Evolutionary conservation across 2,113 vertebrate genomes (phyloP).

Genomic region (Hippocampus mohnikei): DNA sequence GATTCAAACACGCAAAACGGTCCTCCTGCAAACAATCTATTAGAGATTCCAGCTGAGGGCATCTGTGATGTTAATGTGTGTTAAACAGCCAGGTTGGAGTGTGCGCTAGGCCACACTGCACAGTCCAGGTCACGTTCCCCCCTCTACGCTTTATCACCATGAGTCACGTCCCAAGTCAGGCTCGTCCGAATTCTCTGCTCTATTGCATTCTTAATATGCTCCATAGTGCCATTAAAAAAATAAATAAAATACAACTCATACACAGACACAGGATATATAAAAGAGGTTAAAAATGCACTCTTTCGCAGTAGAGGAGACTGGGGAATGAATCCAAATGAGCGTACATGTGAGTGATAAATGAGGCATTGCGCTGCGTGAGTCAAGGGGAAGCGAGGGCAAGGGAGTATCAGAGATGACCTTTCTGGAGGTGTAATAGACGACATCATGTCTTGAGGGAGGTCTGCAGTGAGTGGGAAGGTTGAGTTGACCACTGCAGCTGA

Average conservation of each 20-base stretch:
- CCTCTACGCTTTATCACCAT: slow-evolving; percentile 16
- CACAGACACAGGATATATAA: not conserved
- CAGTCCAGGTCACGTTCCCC: slow-evolving; percentile 41
- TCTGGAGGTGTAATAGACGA: slow-evolving; percentile 16
- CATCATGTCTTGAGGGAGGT: slow-evolving; percentile 12
- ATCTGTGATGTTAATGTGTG: slow-evolving; percentile 56
- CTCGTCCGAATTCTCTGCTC: slow-evolving; percentile 38
- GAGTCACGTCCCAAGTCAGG: slow-evolving; percentile 43
- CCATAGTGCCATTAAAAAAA: too few relatives aligned
- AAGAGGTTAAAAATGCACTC: not conserved
- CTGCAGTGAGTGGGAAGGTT: not conserved
- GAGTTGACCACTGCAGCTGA: not conserved
- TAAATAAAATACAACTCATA: slow-evolving; percentile 7
- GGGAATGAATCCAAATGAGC: not conserved
- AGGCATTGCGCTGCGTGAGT: slow-evolving; percentile 8
- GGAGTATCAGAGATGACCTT: slow-evolving; percentile 20
- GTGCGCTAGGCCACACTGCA: not conserved
- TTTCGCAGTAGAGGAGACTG: not conserved
- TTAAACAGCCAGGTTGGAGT: slow-evolving; percentile 65
- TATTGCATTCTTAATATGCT: slow-evolving; percentile 38
- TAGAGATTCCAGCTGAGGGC: slow-evolving; percentile 55
- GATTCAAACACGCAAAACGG: not conserved
- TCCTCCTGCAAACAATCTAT: slow-evolving; percentile 13
- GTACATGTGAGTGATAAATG: not conserved
- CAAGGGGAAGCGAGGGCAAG: not conserved